Evolutionary conservation across 2,113 vertebrate species (phyloP).

Genomic region (Cettia cetti): DNA sequence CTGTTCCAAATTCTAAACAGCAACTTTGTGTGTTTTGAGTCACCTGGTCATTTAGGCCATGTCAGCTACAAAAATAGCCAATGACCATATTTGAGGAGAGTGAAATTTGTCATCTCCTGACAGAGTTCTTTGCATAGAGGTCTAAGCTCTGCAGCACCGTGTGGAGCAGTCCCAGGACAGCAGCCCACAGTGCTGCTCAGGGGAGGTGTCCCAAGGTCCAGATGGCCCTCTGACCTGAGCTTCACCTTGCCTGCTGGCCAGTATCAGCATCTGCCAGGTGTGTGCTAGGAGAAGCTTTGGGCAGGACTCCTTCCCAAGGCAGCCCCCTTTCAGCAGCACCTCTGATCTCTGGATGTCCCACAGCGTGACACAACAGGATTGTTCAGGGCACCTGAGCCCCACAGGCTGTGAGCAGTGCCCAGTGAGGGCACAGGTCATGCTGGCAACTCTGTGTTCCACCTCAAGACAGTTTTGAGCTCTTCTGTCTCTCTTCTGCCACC

Average conservation of each 20-base stretch:
- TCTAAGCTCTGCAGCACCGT: neutral
- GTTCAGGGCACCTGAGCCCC: neutral
- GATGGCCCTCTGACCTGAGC: neutral
- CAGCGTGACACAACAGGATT: accelerated
- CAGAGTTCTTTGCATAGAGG: neutral
- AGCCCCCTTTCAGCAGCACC: neutral
- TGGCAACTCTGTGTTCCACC: neutral
- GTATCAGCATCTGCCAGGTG: accelerated
- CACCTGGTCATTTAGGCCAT: neutral
- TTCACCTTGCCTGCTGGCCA: neutral
- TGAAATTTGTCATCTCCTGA: neutral
- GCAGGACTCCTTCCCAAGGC: neutral
- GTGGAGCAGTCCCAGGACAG: neutral
- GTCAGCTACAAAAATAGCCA: neutral
- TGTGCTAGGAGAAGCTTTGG: neutral
- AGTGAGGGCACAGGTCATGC: accelerated
- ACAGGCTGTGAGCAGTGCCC: accelerated
- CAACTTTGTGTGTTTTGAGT: neutral
- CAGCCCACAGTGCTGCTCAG: accelerated
- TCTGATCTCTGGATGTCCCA: no score
- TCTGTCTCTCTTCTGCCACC: neutral
- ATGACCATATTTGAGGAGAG: neutral
- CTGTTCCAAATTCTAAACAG: neutral
- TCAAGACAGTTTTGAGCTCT: neutral
- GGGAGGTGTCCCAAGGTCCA: neutral